Percentiles rank a stretch among this genome's conserved stretches.
phyloP scores from a whole-genome alignment of 2,797 vertebrate genomes.

The Myotis myotis region DNA sequence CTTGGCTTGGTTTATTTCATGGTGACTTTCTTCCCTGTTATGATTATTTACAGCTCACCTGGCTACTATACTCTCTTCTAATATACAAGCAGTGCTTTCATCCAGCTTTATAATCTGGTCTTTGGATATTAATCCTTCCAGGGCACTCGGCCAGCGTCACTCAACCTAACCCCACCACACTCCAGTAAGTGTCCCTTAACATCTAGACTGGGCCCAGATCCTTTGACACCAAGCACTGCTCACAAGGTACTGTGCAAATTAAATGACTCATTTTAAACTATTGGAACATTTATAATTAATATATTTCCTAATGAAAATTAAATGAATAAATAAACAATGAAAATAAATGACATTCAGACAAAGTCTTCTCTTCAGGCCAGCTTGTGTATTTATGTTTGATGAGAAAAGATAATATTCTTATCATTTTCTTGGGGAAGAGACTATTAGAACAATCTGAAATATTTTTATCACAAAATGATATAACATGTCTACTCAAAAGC shows the following conservation, averaged over 20 bases:
- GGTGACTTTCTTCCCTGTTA: not conserved
- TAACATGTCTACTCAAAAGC: not conserved
- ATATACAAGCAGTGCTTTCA: slow-evolving; percentile 6
- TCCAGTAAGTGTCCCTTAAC: not conserved
- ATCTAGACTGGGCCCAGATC: not conserved
- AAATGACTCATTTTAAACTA: slow-evolving; percentile 8
- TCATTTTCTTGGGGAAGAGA: not conserved
- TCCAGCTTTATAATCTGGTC: slow-evolving; percentile 5
- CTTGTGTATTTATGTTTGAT: not conserved
- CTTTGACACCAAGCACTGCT: not conserved
- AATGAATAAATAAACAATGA: not conserved
- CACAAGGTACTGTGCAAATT: not conserved
- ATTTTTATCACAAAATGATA: not conserved
- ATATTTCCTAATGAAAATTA: not conserved
- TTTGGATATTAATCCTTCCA: not conserved
- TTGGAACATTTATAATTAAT: not conserved
- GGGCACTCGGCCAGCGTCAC: not conserved
- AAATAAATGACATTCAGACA: slow-evolving; percentile 20
- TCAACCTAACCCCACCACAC: not conserved
- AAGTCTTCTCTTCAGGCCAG: not conserved
- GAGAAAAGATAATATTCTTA: not conserved
- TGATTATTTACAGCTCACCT: slow-evolving; percentile 4
- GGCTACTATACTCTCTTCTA: not conserved
- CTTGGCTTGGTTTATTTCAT: not conserved
- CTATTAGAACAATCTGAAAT: not conserved